Conservation (phyloP, 2,797 vertebrate genomes). For the Acanthopagrus latus region DNA sequence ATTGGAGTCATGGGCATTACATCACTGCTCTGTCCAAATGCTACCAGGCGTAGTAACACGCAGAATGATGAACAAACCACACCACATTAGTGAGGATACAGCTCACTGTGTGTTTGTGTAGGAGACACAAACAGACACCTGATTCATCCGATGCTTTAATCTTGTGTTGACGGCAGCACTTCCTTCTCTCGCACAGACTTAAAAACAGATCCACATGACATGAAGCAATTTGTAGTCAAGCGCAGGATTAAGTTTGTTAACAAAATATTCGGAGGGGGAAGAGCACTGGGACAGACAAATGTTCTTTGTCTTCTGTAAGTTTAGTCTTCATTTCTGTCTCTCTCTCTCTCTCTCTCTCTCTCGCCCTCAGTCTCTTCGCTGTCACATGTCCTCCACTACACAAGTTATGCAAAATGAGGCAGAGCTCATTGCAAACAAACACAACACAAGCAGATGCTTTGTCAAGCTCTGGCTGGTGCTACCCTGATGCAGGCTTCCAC, state of each 20-base stretch:
- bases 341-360: background rate
- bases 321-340: constrained; percentile 67
- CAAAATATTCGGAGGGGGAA: constrained; percentile 76
- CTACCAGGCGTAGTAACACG: constrained; percentile 53
- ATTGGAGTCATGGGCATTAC: constrained; percentile 65
- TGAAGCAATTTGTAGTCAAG: constrained; percentile 67
- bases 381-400: constrained; percentile 86
- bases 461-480: constrained; percentile 70
- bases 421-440: constrained; percentile 86
- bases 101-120: constrained; percentile 27
- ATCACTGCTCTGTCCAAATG: constrained; percentile 64
- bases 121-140: constrained; percentile 4
- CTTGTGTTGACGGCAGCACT: constrained; percentile 26
- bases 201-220: constrained; percentile 74
- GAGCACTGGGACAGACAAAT: constrained; percentile 70
- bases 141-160: constrained; percentile 47
- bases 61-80: constrained; percentile 43
- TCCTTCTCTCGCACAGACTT: constrained; percentile 29
- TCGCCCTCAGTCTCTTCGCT: constrained; percentile 73
- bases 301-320: constrained; percentile 75
- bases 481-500: constrained; percentile 65
- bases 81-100: constrained; percentile 30
- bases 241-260: constrained; percentile 78
- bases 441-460: constrained; percentile 85
- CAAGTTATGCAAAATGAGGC: constrained; percentile 87